These are phyloP conservation scores for Limnephilus marmoratus DNA, from an alignment of 2,888 invertebrate species.

Conservation along the genomic window DNA sequence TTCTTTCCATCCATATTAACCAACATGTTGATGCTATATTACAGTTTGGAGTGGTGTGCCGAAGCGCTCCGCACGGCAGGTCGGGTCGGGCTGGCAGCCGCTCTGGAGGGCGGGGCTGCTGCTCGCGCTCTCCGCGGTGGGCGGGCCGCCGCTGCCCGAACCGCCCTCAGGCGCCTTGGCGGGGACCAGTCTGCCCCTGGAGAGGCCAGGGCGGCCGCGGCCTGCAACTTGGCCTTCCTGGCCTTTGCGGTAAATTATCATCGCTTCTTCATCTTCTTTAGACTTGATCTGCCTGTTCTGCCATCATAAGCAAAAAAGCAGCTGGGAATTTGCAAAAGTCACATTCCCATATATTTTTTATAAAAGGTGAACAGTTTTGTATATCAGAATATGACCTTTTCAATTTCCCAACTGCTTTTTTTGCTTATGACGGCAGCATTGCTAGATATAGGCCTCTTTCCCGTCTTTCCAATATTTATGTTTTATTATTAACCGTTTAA, in stretches of 20 bases:
- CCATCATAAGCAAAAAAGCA: no score
- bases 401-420: no score
- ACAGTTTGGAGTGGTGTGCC: slow-evolving; percentile 90
- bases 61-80: slow-evolving; percentile 95
- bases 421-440: no score
- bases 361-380: no score
- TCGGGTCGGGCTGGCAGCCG: slow-evolving; percentile 88
- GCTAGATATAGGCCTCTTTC: no score
- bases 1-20: neutral
- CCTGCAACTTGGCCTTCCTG: slow-evolving; percentile 75
- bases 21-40: neutral
- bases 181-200: slow-evolving; percentile 75
- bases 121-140: slow-evolving; percentile 66
- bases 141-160: slow-evolving; percentile 68
- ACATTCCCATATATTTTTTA: no score
- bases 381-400: no score
- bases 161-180: slow-evolving; percentile 72
- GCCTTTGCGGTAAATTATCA: slow-evolving; percentile 71
- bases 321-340: no score
- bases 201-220: slow-evolving; percentile 73
- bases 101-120: slow-evolving; percentile 79
- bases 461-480: no score
- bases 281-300: neutral
- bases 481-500: no score
- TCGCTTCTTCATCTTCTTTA: neutral